Base-by-base conservation (phyloP, 2,113 vertebrate genomes). In the Neotoma lepida region DNA sequence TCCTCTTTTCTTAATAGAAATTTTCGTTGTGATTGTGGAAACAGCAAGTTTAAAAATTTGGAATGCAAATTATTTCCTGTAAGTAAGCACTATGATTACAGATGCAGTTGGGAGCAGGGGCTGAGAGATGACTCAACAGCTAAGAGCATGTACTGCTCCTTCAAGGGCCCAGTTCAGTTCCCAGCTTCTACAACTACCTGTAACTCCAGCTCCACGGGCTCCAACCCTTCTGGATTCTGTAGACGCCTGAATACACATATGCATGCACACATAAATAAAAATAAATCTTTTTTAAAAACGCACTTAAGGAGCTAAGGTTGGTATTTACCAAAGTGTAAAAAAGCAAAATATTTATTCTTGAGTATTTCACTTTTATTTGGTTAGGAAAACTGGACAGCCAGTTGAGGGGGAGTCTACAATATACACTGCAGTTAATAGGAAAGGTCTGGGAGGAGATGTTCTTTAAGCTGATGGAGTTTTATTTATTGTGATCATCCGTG, bases 1-100 rank as follows among this genome's bases (percentile, higher is more conserved):
- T 95, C 86, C 71, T 90, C 26, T 56, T 95, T 82, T 86, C 15
- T 84, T 98, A 96, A 18, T 89, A 99, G 99, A 98, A 99, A 99
- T 97, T 99, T 99, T 95, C 98, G 99, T 87, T 99, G 99, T 92
- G 99, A 99, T 96, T 99, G 99, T 98, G 99, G 99, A 90, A 99
- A 99, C 89, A 97, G 97, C 97, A 99, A 99, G 90, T 99, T 99
- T 98, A 98, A 98, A 94, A 99, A 98, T 86, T 98, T 99, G 96
- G 97, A 98, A 95, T 99, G 99, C 98, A 99, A 99, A 92, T 98
- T 99, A 61, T 98, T 97, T 95, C 98, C 99, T 56, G 99, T 99
- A 96, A 98, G 99, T 97, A 95, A 94, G 12, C 91, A 51, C n/a
- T 74, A 0, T 89, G 89, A 76, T 54, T 76, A 58, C 74, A 93